These are phyloP conservation scores for Agapostemon virescens DNA, from an alignment of 2,888 invertebrate species.

Conservation along the genomic window DNA sequence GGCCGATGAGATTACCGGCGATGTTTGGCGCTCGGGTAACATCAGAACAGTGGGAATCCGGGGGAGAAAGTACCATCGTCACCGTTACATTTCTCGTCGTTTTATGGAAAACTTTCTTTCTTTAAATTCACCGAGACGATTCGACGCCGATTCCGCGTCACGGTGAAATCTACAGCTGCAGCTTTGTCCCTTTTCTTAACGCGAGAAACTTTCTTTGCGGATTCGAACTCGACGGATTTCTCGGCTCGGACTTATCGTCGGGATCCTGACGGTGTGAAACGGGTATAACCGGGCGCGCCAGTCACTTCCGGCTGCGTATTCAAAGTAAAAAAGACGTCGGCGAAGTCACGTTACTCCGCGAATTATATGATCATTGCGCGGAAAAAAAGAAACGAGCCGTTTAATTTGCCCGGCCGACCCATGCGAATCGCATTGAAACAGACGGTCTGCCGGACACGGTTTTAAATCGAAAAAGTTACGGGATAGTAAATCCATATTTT, in stretches of 20 bases:
- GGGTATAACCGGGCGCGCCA: constrained; percentile 1
- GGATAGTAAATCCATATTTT: neutral
- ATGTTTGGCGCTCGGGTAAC: constrained; percentile 41
- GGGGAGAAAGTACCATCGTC: constrained; percentile 7
- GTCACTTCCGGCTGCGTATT: neutral
- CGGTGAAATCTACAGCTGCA: constrained; percentile 54
- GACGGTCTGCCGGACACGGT: neutral
- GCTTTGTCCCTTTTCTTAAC: constrained; percentile 54
- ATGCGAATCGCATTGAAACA: neutral
- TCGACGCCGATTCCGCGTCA: constrained; percentile 45
- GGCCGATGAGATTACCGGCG: constrained; percentile 19
- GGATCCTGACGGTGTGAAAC: constrained; percentile 8
- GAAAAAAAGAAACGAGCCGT: neutral
- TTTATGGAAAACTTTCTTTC: constrained; percentile 53
- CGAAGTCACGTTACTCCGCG: neutral
- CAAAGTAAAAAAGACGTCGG: constrained; percentile 1
- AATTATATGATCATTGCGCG: neutral
- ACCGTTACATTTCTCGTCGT: constrained; percentile 41
- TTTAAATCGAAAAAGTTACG: neutral
- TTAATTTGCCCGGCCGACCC: neutral
- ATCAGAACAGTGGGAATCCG: constrained; percentile 33
- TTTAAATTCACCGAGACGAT: constrained; percentile 55
- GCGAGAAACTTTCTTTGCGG: constrained; percentile 45
- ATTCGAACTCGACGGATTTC: constrained; percentile 48
- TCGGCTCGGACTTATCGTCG: constrained; percentile 41